phyloP scores from a whole-genome alignment of 1,140 invertebrate species.

The Saccostrea cuccullata region DNA sequence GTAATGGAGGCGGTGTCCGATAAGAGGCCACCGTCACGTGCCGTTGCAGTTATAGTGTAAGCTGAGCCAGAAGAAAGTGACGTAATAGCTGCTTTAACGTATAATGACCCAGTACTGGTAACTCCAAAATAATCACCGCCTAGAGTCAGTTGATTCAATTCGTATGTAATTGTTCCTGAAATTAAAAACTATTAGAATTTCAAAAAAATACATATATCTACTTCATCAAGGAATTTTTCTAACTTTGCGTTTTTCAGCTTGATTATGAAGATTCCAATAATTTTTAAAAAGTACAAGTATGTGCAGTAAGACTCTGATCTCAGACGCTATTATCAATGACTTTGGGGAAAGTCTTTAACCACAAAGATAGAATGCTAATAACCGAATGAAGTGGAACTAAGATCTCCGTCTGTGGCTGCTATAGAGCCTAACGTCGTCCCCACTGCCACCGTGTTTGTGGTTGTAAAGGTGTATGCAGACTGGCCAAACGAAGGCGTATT shows the following conservation, averaged over 20 bases:
- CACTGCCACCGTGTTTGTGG: neutral
- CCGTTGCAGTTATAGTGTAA: neutral
- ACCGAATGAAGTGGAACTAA: neutral
- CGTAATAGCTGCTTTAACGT: slow-evolving; percentile 7
- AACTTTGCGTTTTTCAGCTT: neutral
- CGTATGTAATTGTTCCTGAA: neutral
- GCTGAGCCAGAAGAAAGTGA: neutral
- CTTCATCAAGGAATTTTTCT: neutral
- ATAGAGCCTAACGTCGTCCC: slow-evolving; percentile 31
- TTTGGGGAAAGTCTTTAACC: too few relatives aligned
- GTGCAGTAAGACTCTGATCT: too few relatives aligned
- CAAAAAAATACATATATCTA: neutral
- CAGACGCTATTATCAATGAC: too few relatives aligned
- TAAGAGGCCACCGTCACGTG: slow-evolving; percentile 28
- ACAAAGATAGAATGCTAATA: neutral
- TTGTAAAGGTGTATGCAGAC: slow-evolving; percentile 36
- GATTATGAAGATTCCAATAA: neutral
- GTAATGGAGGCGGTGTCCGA: slow-evolving; percentile 35
- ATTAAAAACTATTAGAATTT: neutral
- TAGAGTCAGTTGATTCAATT: slow-evolving; percentile 17
- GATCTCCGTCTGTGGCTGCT: slow-evolving; percentile 52
- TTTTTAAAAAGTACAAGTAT: neutral
- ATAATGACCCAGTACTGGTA: slow-evolving; percentile 30
- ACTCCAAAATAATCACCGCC: slow-evolving; percentile 27
- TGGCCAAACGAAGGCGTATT: slow-evolving; percentile 46